Evolutionary conservation across 2,888 invertebrate genomes (phyloP).

Genomic region (Litoditis marina): DNA sequence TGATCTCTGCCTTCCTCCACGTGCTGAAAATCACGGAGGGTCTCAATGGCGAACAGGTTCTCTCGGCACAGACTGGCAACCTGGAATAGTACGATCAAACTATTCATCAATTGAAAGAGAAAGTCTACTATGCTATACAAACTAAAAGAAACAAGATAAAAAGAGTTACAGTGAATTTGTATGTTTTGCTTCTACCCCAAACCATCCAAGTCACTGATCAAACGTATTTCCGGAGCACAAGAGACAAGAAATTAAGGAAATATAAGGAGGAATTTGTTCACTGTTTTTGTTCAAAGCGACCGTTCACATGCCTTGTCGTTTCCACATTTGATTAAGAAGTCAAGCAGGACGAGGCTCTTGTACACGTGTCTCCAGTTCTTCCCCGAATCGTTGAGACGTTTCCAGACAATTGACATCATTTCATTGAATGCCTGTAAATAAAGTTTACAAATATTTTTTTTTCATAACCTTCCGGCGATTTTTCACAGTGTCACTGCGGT

Average conservation of each 20-base stretch:
- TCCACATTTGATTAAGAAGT: slow-evolving; percentile 97
- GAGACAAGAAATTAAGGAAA: too few species aligned
- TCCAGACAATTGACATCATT: slow-evolving; percentile 99
- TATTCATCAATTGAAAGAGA: too few species aligned
- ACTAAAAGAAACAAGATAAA: slow-evolving; percentile 5
- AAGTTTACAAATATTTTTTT: background rate
- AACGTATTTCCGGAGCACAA: too few species aligned
- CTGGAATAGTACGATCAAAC: too few species aligned
- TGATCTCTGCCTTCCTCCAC: slow-evolving; percentile 97
- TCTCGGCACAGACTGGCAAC: slow-evolving; percentile 95
- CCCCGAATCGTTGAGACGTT: slow-evolving; percentile 96
- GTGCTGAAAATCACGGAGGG: slow-evolving; percentile 87
- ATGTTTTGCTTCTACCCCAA: too few species aligned
- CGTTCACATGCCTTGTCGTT: slow-evolving; percentile 75
- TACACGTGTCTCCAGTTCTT: slow-evolving; percentile 99
- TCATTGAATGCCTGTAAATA: slow-evolving; percentile 80
- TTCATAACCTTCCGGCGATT: too few species aligned
- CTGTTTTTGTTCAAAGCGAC: background rate
- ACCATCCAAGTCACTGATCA: too few species aligned
- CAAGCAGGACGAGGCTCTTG: slow-evolving; percentile 88
- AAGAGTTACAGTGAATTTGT: too few species aligned
- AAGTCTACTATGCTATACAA: too few species aligned
- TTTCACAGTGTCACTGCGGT: too few species aligned
- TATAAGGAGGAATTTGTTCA: background rate
- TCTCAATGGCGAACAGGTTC: slow-evolving; percentile 97